Evolutionary conservation across 2,113 vertebrate species (phyloP), one percentile per base, ranked within the genome.

Genomic region (Hypocryptadius cinnamomeus): DNA sequence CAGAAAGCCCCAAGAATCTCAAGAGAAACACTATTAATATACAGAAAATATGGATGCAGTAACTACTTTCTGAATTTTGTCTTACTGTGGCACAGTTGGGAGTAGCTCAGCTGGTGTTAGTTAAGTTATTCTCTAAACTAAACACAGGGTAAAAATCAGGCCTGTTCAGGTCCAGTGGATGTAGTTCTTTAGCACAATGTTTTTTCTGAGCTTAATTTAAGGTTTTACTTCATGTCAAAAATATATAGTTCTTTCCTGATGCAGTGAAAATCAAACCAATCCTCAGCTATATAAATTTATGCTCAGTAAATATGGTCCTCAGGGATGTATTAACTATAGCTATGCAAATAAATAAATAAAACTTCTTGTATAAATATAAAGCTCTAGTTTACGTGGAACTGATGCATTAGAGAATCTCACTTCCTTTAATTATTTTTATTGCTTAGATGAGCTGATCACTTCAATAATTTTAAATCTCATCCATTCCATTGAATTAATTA

Each of bases 381-480:
- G 35, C 37, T 90, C 65, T 79, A 33, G 10, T 39, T 92, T 71
- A 23, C 6, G 0, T 82, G 63, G 10, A 50, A 70, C 69, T 50
- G 19, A 47, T 81, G 35, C 28, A n/a, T 47, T 73, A 87, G 53
- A 70, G 22, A 40, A 42, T 89, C 33, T 89, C 54, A 21, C 81
- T 88, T 84, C 78, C 60, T 87, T 85, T 65, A 85, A 71, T 89
- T 85, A 60, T 59, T 87, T 90, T 85, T 85, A 77, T 85, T 95
- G 44, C 78, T 85, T 70, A 91, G 56, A 64, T 66, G 76, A 82
- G 44, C 48, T 79, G 54, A 92, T 85, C 9, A 31, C 86, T 93
- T 95, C 44, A 85, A 23, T 22, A 73, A 59, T 83, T 91, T 81
- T 19, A 85, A 69, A 73, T 79, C 59, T 40, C 63, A 35, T 87